Base-by-base conservation (phyloP, 2,888 invertebrate genomes). In the Agonopterix arenella region DNA sequence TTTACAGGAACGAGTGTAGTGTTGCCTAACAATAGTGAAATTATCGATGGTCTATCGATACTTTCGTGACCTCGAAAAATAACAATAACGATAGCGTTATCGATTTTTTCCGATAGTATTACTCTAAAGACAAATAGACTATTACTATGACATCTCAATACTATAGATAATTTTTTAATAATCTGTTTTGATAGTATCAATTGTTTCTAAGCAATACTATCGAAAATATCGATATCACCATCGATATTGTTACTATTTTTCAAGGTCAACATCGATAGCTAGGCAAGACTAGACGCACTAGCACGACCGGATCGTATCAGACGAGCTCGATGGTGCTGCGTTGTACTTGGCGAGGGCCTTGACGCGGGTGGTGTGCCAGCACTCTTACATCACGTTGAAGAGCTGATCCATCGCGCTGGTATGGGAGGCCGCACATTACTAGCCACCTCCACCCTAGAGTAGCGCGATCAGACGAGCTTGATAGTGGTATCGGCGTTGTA, bases 341-440 rank as follows among this genome's bases (percentile, higher is more conserved):
- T 28, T 28, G 28, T 28, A 28, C 28, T 28, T 28, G 28, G 28
- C 28, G 28, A 28, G 5, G 28, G 28, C 5, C 28, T 40, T 10
- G n/a, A 98, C 96, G 64, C 98, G 91, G 81, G 93, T 95, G 53
- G 90, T 90, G 84, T 96, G 95, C 97, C 97, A 97, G 83, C 97
- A 97, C 86, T 97, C 97, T 58, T 93, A 90, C 94, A 97, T 95
- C 28, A 96, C 90, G 77, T 93, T 93, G 28, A 92, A 89, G 61
- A 97, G 80, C 41, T 84, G 51, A 90, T 90, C 97, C 97, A 97
- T 58, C 94, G 90, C 51, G 91, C 76, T 8, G 84, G 69, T 40
- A 92, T 90, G 90, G 90, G n/a, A 37, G 98, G 98, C 57, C 97
- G 85, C 36, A 91, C 28, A n/a, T n/a, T n/a, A n/a, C n/a, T n/a